Base-by-base conservation (phyloP, 2,113 vertebrate genomes). In the Mormyrus iriodes region DNA sequence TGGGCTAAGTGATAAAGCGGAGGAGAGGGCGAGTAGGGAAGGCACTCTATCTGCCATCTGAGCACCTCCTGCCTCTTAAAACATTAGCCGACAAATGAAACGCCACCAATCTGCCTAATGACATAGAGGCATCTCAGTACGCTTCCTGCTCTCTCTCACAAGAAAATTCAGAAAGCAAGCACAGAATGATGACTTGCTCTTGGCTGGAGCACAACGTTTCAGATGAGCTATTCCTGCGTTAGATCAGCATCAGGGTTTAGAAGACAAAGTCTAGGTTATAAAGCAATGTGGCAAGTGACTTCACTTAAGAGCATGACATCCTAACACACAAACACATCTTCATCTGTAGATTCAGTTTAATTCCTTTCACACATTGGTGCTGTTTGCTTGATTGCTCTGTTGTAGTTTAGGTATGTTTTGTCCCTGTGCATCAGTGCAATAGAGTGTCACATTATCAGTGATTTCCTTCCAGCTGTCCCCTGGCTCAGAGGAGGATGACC, bases 401-500 rank as follows among this genome's bases (percentile, higher is more conserved):
- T 87, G 9, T 44, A 51, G 39, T 15, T 6, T 86, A 2, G 9
- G 82, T 86, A n/a, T 86, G 85, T 53, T 24, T 86, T 48, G 48
- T 35, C 31, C 10, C 35, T 44, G 52, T 87, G 27, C 27, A 17
- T 87, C 82, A n/a, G 82, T 10, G 44, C 42, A 48, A 19, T 48
- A 48, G 76, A 82, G 53, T 39, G 53, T 87, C 53, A 61, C 12
- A 42, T n/a, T 27, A 19, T 46, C 53, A n/a, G 53, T 24, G n/a
- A 35, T 15, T 48, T 84, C 0, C 65, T 86, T 0, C 0, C 94
- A 99, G 98, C 95, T 99, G 85, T 99, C 98, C 83, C 98, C 98
- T 0, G 98, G 98, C 90, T 99, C 98, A 0, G 98, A 99, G 94
- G 98, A 99, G 0, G 98, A 99, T 84, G 97, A 97, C 5, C 97